phyloP scores from a whole-genome alignment of 2,113 vertebrate genomes.

The Catagonus wagneri region DNA sequence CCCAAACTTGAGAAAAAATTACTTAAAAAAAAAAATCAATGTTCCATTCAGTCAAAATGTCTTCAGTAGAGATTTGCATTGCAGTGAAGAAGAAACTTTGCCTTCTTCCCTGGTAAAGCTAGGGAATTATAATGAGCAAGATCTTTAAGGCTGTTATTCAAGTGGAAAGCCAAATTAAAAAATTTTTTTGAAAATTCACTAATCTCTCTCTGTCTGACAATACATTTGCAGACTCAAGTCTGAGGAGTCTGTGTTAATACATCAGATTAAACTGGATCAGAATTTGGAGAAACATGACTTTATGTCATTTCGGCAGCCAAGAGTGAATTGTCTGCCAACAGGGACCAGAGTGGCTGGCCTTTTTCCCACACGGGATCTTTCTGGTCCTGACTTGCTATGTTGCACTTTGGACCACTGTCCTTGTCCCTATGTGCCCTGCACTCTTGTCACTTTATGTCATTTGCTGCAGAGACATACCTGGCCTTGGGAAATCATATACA shows the following conservation, averaged over 20 bases:
- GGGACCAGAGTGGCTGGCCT: not conserved
- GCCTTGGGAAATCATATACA: not conserved
- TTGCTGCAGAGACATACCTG: not conserved
- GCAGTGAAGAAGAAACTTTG: not conserved
- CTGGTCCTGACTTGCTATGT: fast-evolving
- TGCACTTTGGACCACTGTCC: fast-evolving
- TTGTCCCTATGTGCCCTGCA: not conserved
- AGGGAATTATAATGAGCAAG: not conserved
- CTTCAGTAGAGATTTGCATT: not conserved
- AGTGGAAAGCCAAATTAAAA: not conserved
- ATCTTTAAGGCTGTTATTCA: not conserved
- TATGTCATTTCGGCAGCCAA: not conserved
- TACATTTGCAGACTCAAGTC: not conserved
- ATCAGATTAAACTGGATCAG: not conserved
- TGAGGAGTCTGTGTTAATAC: not conserved
- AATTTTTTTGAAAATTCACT: not conserved
- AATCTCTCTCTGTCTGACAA: not conserved
- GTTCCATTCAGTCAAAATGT: not conserved
- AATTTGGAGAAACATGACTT: not conserved
- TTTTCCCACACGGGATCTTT: not conserved
- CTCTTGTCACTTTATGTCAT: not conserved
- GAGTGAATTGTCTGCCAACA: not conserved
- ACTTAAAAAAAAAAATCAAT: not conserved
- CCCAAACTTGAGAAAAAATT: not conserved
- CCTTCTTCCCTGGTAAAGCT: not conserved